These are phyloP conservation scores for Dryomyza anilis DNA, from an alignment of 2,888 invertebrate genomes.

Conservation along the genomic window DNA sequence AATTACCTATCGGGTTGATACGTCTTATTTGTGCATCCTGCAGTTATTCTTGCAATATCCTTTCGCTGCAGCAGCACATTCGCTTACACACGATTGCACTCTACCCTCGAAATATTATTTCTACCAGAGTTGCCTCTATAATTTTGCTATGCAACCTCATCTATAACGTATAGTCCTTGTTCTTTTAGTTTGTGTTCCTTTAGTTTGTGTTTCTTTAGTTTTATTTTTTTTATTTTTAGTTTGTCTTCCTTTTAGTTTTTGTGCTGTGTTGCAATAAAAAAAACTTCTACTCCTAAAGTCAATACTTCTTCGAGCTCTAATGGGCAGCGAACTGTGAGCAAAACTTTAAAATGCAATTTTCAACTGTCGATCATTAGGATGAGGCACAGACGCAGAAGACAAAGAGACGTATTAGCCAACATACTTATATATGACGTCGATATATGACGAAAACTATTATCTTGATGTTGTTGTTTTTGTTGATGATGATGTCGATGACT, in stretches of 20 bases:
- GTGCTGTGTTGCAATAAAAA: neutral
- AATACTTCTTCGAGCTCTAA: neutral
- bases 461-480: neutral
- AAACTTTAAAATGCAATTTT: constrained; percentile 19
- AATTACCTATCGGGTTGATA: too few relatives aligned
- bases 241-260: neutral
- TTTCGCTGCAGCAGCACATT: too few relatives aligned
- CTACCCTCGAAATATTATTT: too few relatives aligned
- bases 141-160: too few relatives aligned
- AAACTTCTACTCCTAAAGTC: neutral
- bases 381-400: too few relatives aligned
- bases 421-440: too few relatives aligned
- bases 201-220: neutral
- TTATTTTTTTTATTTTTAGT: neutral
- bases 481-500: neutral
- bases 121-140: too few relatives aligned
- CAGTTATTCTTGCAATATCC: too few relatives aligned
- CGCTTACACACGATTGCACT: too few relatives aligned
- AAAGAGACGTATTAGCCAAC: too few relatives aligned
- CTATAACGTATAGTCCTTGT: too few relatives aligned
- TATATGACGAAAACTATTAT: neutral
- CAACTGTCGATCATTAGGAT: neutral
- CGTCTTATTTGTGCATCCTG: too few relatives aligned
- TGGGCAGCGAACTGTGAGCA: constrained; percentile 9
- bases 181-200: neutral